Evolutionary conservation across 1,140 invertebrate genomes (phyloP).

Genomic region (Ceratina australensis): DNA sequence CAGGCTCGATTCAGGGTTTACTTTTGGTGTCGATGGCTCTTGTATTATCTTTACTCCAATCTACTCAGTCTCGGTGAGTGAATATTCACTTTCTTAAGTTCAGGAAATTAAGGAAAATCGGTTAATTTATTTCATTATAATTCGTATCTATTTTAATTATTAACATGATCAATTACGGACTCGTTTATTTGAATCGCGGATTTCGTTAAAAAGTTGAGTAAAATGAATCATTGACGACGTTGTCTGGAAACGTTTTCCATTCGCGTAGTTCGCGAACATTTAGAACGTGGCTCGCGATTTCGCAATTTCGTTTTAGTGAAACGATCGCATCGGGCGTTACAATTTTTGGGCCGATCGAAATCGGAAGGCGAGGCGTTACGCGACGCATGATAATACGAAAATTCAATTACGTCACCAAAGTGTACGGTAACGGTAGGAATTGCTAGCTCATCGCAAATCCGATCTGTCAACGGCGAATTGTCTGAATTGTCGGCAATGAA

Average conservation of each 20-base stretch:
- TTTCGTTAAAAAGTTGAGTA: too few species aligned
- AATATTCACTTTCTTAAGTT: conserved; percentile 1
- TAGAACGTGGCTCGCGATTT: background rate
- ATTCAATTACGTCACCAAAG: conserved; percentile 41
- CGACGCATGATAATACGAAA: conserved; percentile 40
- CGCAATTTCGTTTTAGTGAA: background rate
- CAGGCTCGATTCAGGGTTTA: conserved; percentile 37
- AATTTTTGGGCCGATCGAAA: conserved; percentile 21
- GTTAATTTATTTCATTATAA: background rate
- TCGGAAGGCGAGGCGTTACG: conserved; percentile 23
- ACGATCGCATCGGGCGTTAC: background rate
- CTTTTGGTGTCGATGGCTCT: conserved; percentile 62
- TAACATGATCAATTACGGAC: too few species aligned
- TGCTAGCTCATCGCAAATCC: conserved; percentile 45
- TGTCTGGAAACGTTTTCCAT: too few species aligned
- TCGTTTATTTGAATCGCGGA: too few species aligned
- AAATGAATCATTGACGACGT: too few species aligned
- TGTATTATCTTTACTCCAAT: conserved; percentile 63
- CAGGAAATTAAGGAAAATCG: background rate
- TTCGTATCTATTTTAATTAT: too few species aligned
- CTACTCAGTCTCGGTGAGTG: conserved; percentile 67
- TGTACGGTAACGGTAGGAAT: conserved; percentile 42
- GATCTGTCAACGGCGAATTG: conserved; percentile 59
- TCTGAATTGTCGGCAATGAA: conserved; percentile 65
- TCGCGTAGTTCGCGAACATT: background rate